These are phyloP conservation scores for Rotaria macrura DNA, from an alignment of 2,888 invertebrate species.

Conservation along the genomic window DNA sequence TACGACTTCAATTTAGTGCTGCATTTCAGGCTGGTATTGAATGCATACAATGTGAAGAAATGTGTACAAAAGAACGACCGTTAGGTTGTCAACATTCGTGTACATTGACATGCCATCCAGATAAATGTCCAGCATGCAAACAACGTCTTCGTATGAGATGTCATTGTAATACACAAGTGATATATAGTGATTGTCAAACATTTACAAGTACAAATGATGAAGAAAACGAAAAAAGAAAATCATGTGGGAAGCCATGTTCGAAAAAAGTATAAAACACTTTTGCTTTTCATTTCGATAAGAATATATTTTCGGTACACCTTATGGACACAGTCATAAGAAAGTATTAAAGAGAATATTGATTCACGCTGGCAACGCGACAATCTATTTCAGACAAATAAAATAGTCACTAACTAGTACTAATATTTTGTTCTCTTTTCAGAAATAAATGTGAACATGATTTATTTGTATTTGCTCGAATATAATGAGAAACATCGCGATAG, in stretches of 20 bases:
- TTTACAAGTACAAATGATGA: constrained; percentile 53
- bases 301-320: too few relatives aligned
- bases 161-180: constrained; percentile 68
- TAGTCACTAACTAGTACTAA: too few relatives aligned
- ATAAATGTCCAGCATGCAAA: constrained; percentile 65
- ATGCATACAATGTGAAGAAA: constrained; percentile 45
- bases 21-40: neutral
- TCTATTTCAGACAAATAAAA: too few relatives aligned
- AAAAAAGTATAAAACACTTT: constrained; percentile 57
- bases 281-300: too few relatives aligned
- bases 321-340: too few relatives aligned
- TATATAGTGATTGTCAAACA: constrained; percentile 64
- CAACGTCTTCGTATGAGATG: constrained; percentile 62
- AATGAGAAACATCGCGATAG: too few relatives aligned
- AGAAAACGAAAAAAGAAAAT: constrained; percentile 51
- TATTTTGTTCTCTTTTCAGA: too few relatives aligned
- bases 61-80: constrained; percentile 52
- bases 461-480: too few relatives aligned
- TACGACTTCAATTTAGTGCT: neutral
- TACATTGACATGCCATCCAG: constrained; percentile 61
- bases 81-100: constrained; percentile 60
- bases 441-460: too few relatives aligned
- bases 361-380: too few relatives aligned
- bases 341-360: too few relatives aligned
- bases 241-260: constrained; percentile 75